Evolutionary conservation across 64 coral and sea anemone genomes (phyloP).

Genomic region (Porites lutea): DNA sequence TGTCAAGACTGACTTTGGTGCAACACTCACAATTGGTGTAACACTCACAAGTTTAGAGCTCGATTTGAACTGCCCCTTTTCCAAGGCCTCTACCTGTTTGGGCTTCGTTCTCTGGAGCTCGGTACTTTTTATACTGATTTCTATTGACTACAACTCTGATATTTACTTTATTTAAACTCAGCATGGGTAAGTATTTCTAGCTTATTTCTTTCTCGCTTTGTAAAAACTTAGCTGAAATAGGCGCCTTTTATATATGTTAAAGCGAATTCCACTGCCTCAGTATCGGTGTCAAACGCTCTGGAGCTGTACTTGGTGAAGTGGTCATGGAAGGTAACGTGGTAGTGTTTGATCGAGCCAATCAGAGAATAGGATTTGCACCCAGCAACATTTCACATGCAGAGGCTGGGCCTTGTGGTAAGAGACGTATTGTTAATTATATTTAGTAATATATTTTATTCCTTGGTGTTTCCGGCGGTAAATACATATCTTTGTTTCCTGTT

Average conservation of each 20-base stretch:
- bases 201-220: neutral
- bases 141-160: no score
- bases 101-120: no score
- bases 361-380: constrained; percentile 94
- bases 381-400: constrained; percentile 89
- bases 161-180: no score
- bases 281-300: constrained; percentile 79
- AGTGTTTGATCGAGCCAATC: constrained; percentile 94
- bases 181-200: neutral
- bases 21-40: no score
- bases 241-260: neutral
- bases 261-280: constrained; percentile 93
- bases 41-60: no score
- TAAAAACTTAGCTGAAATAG: neutral
- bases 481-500: neutral
- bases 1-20: no score
- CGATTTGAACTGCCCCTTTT: no score
- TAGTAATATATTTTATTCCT: neutral
- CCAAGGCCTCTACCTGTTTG: no score
- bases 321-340: constrained; percentile 94
- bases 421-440: no score
- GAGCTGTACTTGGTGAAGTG: constrained; percentile 86
- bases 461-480: neutral
- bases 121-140: no score
- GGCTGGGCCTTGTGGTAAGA: constrained; percentile 83